Evolutionary conservation across 2,888 invertebrate genomes (phyloP), one percentile per base, ranked within the genome.

Genomic region (Agriopis marginaria): DNA sequence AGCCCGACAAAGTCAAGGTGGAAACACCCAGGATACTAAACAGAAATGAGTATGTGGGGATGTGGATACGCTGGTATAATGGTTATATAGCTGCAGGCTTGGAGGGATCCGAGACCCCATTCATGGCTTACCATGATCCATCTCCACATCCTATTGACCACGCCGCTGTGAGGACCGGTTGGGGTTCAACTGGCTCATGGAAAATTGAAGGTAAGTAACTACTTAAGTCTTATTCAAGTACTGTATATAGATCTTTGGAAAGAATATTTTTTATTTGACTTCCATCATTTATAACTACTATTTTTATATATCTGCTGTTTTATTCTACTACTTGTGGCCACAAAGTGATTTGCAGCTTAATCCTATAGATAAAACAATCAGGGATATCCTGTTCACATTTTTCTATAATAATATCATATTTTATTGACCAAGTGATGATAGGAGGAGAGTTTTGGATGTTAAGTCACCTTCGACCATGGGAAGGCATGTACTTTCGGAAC

Each of bases 171-270:
- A 96, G 96, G 84, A 97, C 97, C 55, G 97, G 96, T 32, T 97
- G 96, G 96, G 97, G 97, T 14, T 96, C 97, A 9, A 90, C 87
- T 71, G 97, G 97, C 4, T 94, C 95, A 56, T 97, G 97, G 97
- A 87, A 96, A 59, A 92, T 97, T 76, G 96, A 96, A 87, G 95
- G 96, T 96, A 87, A 66, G 59, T 63, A 32, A 51, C 11, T 32
- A 51, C 51, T 32, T 14, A 14, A 49, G 1, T 49, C 47, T 47
- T 47, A 47, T 5, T 47, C 42, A 42, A 42, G 9, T 42, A 5
- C 9, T 8, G 0, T 9, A 9, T 7, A 42, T 42, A 8, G 42
- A 42, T 42, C 42, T 3, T 42, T 42, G 32, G 32, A 32, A 32
- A 32, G 32, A 32, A 32, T 32, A 32, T 3, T 32, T 5, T 32